Percentiles rank a stretch among this genome's conserved stretches.
phyloP scores from a whole-genome alignment of 2,888 invertebrate species.

The Meganola albula region DNA sequence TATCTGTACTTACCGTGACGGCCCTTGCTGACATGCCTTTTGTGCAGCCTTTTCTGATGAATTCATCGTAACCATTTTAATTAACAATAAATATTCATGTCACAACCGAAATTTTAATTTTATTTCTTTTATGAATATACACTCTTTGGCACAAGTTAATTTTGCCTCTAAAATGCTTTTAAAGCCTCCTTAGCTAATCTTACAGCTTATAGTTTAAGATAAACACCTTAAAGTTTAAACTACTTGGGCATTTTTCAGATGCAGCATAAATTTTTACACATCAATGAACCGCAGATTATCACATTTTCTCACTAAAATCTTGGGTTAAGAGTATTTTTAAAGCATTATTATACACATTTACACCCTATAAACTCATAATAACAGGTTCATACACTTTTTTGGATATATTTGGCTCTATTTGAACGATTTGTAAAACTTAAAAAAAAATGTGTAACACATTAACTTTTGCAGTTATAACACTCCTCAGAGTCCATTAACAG shows the following conservation, averaged over 20 bases:
- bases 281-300: no score
- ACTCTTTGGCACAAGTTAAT: constrained; percentile 18
- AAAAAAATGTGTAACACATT: no score
- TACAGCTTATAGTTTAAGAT: no score
- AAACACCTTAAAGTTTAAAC: constrained; percentile 8
- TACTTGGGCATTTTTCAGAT: no score
- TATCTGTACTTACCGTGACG: constrained; percentile 57
- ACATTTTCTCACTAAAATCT: constrained; percentile 14
- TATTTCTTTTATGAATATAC: constrained; percentile 12
- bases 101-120: constrained; percentile 12
- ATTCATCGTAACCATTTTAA: constrained; percentile 76
- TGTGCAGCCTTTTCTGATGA: constrained; percentile 73
- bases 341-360: constrained; percentile 6
- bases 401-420: constrained; percentile 23
- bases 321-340: constrained; percentile 3
- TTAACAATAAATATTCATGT: constrained; percentile 23
- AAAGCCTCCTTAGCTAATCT: no score
- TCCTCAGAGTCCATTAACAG: constrained; percentile 14
- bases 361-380: constrained; percentile 8
- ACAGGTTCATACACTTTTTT: constrained; percentile 15
- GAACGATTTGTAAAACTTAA: constrained; percentile 25
- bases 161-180: constrained; percentile 13
- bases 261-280: no score
- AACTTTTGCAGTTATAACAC: constrained; percentile 25
- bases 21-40: constrained; percentile 74